These are phyloP conservation scores for Archaeoteleia sp. DNA, from an alignment of 2,888 invertebrate genomes.

Conservation along the genomic window DNA sequence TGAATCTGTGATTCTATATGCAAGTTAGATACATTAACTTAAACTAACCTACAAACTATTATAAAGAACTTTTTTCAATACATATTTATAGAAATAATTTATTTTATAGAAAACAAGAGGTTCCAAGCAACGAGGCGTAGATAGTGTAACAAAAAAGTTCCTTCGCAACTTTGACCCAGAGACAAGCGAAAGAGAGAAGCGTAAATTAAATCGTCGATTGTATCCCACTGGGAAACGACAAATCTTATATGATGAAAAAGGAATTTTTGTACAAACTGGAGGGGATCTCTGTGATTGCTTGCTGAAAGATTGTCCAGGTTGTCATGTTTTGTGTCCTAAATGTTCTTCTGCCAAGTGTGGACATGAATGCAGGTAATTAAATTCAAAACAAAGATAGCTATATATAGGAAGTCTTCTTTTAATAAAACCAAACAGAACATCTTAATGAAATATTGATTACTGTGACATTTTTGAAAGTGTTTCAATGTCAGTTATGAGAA, in stretches of 20 bases:
- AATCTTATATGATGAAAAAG: constrained; percentile 83
- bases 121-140: constrained; percentile 58
- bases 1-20: no score
- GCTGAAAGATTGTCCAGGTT: constrained; percentile 85
- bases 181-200: constrained; percentile 84
- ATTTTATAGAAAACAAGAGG: constrained; percentile 58
- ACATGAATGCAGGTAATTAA: constrained; percentile 84
- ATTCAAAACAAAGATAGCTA: no score
- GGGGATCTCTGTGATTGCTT: constrained; percentile 91
- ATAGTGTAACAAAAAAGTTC: constrained; percentile 67
- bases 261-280: constrained; percentile 79
- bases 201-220: constrained; percentile 84
- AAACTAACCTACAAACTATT: no score
- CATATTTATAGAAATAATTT: not conserved
- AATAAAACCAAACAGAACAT: no score
- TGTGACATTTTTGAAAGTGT: no score
- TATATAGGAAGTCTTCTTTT: no score
- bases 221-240: constrained; percentile 77
- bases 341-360: constrained; percentile 87
- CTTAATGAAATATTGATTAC: no score
- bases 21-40: no score
- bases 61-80: not conserved
- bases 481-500: no score
- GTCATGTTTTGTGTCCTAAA: constrained; percentile 87
- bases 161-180: constrained; percentile 83